phyloP scores from a whole-genome alignment of 2,797 vertebrate species.

The Bradypodion ventrale region DNA sequence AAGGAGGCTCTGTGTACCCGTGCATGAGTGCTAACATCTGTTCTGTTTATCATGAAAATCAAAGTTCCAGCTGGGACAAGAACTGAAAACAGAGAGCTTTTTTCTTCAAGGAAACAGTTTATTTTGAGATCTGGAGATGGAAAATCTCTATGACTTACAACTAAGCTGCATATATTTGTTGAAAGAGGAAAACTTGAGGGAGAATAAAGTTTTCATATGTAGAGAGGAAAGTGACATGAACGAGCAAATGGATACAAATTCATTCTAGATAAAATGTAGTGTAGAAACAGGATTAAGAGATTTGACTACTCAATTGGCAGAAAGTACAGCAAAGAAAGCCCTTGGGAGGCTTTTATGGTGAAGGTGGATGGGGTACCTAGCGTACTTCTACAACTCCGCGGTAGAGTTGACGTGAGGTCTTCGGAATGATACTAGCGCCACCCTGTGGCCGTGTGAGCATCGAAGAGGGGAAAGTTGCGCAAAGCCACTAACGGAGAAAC shows the following conservation, averaged over 20 bases:
- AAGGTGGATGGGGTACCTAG: too few species aligned
- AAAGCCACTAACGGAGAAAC: background rate
- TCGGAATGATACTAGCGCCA: conserved; percentile 14
- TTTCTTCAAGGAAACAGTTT: background rate
- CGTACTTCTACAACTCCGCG: too few species aligned
- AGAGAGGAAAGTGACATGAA: background rate
- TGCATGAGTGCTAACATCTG: too few species aligned
- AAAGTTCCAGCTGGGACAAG: background rate
- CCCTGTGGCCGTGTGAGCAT: background rate
- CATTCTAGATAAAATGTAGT: background rate
- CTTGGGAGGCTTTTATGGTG: too few species aligned
- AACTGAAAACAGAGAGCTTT: background rate
- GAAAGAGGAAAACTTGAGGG: background rate
- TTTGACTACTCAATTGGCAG: too few species aligned
- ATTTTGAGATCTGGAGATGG: background rate
- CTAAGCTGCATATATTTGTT: background rate
- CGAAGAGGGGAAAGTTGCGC: background rate
- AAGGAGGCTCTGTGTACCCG: too few species aligned
- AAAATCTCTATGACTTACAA: background rate
- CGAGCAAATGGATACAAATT: background rate
- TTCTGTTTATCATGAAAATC: background rate
- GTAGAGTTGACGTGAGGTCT: background rate
- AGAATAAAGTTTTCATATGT: too few species aligned
- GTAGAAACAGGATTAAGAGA: background rate
- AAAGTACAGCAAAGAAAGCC: too few species aligned